Conservation (phyloP, 2,888 invertebrate species). For the Dendrolimus pini region DNA sequence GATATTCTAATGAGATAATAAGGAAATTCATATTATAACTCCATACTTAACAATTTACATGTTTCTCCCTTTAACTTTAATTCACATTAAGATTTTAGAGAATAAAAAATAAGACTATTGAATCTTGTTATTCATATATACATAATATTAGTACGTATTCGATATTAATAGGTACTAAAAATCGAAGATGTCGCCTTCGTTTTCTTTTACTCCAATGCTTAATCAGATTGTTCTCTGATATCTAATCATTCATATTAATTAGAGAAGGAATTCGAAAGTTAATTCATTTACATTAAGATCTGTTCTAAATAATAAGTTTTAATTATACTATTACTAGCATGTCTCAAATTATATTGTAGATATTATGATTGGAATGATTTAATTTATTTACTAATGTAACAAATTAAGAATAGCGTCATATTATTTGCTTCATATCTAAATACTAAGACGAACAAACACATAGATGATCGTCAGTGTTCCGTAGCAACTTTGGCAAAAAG, state of each 20-base stretch:
- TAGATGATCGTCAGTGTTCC: too few species aligned
- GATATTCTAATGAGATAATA: conserved; percentile 56
- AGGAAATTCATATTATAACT: conserved; percentile 47
- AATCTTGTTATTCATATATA: conserved; percentile 49
- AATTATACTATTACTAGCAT: not conserved
- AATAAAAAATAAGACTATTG: conserved; percentile 26
- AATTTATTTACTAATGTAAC: not conserved
- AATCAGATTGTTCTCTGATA: too few species aligned
- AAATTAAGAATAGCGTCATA: not conserved
- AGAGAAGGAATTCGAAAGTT: not conserved
- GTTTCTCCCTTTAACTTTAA: conserved; percentile 17
- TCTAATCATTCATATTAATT: too few species aligned
- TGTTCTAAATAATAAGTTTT: not conserved
- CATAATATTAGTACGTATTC: conserved; percentile 3
- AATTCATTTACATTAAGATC: not conserved
- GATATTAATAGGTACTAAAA: not conserved
- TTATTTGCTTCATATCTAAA: not conserved
- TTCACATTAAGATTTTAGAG: conserved; percentile 31
- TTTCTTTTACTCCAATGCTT: too few species aligned
- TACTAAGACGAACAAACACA: too few species aligned
- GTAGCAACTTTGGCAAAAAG: too few species aligned
- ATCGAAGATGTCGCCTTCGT: too few species aligned
- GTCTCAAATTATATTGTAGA: not conserved
- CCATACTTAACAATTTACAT: conserved; percentile 61
- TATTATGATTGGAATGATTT: not conserved